phyloP scores from a whole-genome alignment of 2,113 vertebrate genomes.

The Phyllostomus hastatus region DNA sequence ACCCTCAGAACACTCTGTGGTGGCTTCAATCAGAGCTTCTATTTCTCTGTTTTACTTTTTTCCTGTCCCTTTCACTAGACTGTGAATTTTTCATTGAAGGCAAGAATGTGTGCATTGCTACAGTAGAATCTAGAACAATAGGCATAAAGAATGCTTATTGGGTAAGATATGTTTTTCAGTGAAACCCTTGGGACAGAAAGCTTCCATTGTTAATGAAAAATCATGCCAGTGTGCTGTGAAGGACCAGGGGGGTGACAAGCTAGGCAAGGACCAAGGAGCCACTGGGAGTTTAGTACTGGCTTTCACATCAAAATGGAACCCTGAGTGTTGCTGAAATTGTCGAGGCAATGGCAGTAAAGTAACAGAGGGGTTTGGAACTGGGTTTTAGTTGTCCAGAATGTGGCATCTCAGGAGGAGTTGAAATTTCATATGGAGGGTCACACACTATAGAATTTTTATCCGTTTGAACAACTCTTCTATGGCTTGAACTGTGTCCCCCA shows the following conservation, averaged over 20 bases:
- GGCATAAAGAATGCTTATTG: neutral
- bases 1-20: too few relatives aligned
- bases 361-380: neutral
- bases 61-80: neutral
- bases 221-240: neutral
- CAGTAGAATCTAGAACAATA: neutral
- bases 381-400: neutral
- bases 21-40: neutral
- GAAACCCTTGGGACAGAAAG: neutral
- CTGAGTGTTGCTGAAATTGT: neutral
- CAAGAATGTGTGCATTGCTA: neutral
- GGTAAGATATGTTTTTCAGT: neutral
- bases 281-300: neutral
- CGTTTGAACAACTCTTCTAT: neutral
- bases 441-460: neutral
- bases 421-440: neutral
- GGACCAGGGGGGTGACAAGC: fast-evolving
- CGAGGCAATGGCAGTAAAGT: neutral
- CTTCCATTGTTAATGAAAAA: neutral
- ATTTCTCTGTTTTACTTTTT: neutral
- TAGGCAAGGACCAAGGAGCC: too few relatives aligned
- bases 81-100: neutral
- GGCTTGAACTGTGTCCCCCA: neutral
- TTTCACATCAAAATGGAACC: neutral
- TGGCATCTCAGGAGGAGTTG: neutral